Evolutionary conservation across 2,113 vertebrate species (phyloP), one percentile per base, ranked within the genome.

Genomic region (Anoplopoma fimbria): DNA sequence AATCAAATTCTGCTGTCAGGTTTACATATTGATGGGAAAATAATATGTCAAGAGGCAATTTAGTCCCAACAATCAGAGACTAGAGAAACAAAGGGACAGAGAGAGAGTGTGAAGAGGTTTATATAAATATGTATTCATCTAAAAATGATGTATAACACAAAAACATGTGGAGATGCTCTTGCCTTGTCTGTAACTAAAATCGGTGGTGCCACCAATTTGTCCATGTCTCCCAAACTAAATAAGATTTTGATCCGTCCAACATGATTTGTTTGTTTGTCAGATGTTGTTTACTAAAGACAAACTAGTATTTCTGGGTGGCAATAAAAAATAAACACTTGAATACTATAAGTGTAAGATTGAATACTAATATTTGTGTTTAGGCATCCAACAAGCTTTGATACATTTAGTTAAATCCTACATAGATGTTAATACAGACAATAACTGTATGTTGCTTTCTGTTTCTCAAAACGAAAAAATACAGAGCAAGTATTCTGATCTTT

Each of bases 1-100:
- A 72, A 83, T 62, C 4, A 0, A 47, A 63, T 72, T 75, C 65
- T 78, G 40, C 25, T 58, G 14, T 29, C n/a, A 34, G 21, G 14
- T 82, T 81, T 51, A 25, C 1, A 33, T 21, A 27, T 25, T 38
- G 34, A 73, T 27, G 40, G 34, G 42, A 63, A 84, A 75, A 40
- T 10, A 0, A 49, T 53, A 68, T n/a, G 29, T 25, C 8, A 8
- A 31, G 17, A 45, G 23, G 21, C 17, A 61, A 6, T 6, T 6
- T 10, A 29, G 31, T 29, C 15, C 27, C 19, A 33, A 13, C 21
- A 9, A 21, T 13, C 4, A 42, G 33, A 58, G 38, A 72, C 36
- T 13, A 19, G 29, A 45, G 25, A 49, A 57, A 69, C 12, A 10
- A 4, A 40, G 6, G n/a, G 9, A 34, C 9, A n/a, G 45, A 3